Base-by-base conservation (phyloP, 1,140 invertebrate genomes). In the Sitophilus oryzae region DNA sequence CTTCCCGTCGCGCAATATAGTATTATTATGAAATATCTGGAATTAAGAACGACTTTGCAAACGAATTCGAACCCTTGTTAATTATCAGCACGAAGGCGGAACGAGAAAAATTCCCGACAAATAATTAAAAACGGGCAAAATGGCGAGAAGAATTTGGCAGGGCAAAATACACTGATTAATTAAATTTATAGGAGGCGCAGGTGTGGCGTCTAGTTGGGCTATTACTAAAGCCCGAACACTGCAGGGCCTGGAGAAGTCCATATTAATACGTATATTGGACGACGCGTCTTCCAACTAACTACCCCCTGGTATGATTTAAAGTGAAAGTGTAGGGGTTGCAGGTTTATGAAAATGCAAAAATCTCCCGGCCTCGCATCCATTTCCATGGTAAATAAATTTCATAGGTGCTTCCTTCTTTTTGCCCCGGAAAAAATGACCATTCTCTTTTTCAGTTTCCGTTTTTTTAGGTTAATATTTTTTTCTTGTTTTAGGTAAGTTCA, bases 141-240 rank as follows among this genome's bases (percentile, higher is more conserved):
- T 43, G 44, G 25, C 41, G 21, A 16, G 54, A 50, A 44, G 47
- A 56, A 56, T 51, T 56, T 51, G 54, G 40, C 54, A 23, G 46
- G 25, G 20, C 25, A 56, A 50, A 56, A 56, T 56, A 51, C 48
- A 44, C 54, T 44, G 54, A 56, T 56, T 56, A 56, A 56, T 56
- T 56, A 50, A 56, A 56, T 56, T 56, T 56, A 56, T 56, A 50
- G 50, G 46, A 40, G 41, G 30, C 41, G 46, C 54, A 56, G 54
- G 54, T 56, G 54, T 38, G 37, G 38, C 16, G 4, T 55, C 46
- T 56, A 51, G 38, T 56, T 56, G 14, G 46, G 54, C 47, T 56
- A 51, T 56, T 50, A 56, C 54, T 50, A 45, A 51, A 51, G 40
- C 38, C 47, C 35, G 42, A 56, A 56, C 50, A 47, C 48, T 34